Evolutionary conservation across 2,797 vertebrate genomes (phyloP).

Genomic region (Acrossocheilus fasciatus): DNA sequence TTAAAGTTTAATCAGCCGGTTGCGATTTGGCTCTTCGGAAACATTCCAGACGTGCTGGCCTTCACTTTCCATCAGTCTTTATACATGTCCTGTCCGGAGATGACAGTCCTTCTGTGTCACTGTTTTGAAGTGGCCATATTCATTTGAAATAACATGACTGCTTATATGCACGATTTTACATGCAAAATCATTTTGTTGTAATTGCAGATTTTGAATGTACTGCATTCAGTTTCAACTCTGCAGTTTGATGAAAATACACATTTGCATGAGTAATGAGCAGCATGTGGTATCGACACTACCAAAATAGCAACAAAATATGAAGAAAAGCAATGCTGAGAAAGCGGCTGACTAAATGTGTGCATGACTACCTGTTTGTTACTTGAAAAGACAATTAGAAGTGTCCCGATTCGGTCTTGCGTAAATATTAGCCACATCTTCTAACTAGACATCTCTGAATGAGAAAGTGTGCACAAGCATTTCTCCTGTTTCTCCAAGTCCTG

Average conservation of each 20-base stretch:
- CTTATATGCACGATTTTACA: neutral
- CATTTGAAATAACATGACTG: neutral
- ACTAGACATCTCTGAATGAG: neutral
- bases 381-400: neutral
- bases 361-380: neutral
- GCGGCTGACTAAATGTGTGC: neutral
- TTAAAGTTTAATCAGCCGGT: constrained; percentile 40
- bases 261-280: neutral
- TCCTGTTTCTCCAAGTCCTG: neutral
- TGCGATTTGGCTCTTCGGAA: constrained; percentile 28
- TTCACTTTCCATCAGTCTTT: constrained; percentile 27
- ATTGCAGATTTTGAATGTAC: neutral
- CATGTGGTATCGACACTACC: neutral
- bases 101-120: neutral
- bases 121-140: neutral
- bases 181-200: neutral
- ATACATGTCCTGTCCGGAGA: neutral
- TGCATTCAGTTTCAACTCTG: neutral
- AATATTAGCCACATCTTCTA: neutral
- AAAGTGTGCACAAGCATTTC: neutral
- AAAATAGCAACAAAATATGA: neutral
- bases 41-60: neutral
- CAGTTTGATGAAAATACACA: neutral
- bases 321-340: neutral
- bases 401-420: neutral